A percentile compares a stretch with the other conserved stretches of the same genome.
These are phyloP conservation scores for Brenthis daphne DNA, from an alignment of 2,888 invertebrate species.

Conservation along the genomic window DNA sequence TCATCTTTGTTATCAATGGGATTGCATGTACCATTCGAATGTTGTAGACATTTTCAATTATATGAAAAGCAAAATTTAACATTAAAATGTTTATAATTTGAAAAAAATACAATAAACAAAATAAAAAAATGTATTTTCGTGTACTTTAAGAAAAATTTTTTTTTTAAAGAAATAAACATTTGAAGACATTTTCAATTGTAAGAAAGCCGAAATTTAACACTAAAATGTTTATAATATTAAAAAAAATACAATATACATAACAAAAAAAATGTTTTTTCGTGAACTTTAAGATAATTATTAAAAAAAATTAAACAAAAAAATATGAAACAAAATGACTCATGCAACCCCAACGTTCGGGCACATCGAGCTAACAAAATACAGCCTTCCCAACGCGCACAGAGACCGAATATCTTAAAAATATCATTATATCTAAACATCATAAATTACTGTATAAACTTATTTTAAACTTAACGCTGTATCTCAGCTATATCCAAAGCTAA, in stretches of 20 bases:
- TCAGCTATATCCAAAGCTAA: constrained; percentile 68
- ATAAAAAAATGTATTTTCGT: too few species aligned
- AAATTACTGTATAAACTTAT: constrained; percentile 51
- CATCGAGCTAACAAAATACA: constrained; percentile 69
- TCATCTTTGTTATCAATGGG: constrained; percentile 46
- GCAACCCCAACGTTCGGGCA: constrained; percentile 52
- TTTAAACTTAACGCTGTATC: constrained; percentile 47
- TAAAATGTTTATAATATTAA: too few species aligned
- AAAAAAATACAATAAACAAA: too few species aligned
- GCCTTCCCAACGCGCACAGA: constrained; percentile 53
- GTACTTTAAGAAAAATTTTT: too few species aligned
- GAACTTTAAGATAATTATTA: neutral
- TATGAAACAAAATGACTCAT: constrained; percentile 3
- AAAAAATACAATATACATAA: too few species aligned
- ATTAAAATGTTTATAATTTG: too few species aligned
- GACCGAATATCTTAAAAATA: constrained; percentile 46
- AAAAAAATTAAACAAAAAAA: neutral
- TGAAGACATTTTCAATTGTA: too few species aligned
- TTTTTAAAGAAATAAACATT: too few species aligned
- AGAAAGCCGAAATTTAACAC: too few species aligned
- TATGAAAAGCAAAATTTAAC: too few species aligned
- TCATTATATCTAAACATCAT: constrained; percentile 40
- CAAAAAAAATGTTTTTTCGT: too few species aligned
- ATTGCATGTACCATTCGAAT: constrained; percentile 19
- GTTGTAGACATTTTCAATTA: too few species aligned